Conservation (phyloP, 1,140 invertebrate species). For the Pseudomyrmex flavicornis region DNA sequence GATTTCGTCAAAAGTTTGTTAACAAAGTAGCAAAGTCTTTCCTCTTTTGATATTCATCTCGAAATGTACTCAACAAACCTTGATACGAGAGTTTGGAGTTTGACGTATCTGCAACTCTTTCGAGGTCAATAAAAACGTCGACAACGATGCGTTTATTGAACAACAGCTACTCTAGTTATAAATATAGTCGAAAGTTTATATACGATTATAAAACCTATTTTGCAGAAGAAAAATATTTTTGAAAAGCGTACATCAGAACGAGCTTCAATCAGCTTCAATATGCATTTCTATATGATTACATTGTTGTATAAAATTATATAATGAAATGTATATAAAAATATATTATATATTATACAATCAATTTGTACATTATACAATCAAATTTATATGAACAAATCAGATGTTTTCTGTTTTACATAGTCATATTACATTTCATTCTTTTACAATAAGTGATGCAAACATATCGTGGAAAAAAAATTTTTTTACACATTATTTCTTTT, state of each 20-base stretch:
- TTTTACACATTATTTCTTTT: background rate
- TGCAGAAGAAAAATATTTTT: conserved; percentile 35
- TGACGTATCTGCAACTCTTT: conserved; percentile 15
- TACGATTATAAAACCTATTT: conserved; percentile 43
- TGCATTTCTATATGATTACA: background rate
- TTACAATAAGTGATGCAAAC: background rate
- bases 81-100: background rate
- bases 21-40: conserved; percentile 30
- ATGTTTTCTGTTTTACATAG: background rate
- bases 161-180: conserved; percentile 40
- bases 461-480: background rate
- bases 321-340: background rate
- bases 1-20: conserved; percentile 55
- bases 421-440: background rate
- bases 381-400: background rate
- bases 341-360: background rate
- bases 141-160: conserved; percentile 28
- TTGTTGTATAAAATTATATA: background rate
- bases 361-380: background rate
- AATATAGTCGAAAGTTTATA: conserved; percentile 56
- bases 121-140: conserved; percentile 15
- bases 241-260: background rate
- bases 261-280: conserved; percentile 10
- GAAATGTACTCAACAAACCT: conserved; percentile 33
- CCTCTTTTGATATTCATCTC: conserved; percentile 6